Base-by-base conservation (phyloP, 2,888 invertebrate species). In the Nebria salina region DNA sequence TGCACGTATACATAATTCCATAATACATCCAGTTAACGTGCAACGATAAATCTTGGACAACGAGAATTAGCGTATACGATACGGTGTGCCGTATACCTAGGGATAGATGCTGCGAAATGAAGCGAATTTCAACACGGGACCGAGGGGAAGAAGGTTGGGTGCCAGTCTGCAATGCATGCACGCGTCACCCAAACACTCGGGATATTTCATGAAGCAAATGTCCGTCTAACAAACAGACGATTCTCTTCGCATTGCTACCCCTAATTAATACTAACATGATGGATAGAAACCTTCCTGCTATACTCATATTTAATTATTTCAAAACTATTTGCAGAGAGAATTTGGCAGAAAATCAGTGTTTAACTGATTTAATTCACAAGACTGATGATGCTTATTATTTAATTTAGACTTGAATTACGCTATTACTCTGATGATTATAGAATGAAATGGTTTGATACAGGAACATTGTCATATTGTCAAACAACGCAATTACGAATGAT, bases 1-100 rank as follows among this genome's bases (percentile, higher is more conserved):
- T 82, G 79, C 83, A 76, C 75, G 75, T 79, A 75, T 83, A 82
- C 83, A 84, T 84, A 79, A 84, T 84, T 84, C 83, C 82, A 84
- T 84, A 83, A 83, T 84, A 83, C 82, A 82, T 83, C 82, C 79
- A 82, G 83, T 82, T 83, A 84, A 83, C 82, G 82, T 82, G 75
- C 82, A 72, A 65, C 76, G 76, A 83, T 83, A 83, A 83, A 83
- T 83, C 82, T 83, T 77, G 68, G 65, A 13, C 66, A 25, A 42
- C 34, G n/a, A 65, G 78, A 73, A 78, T 78, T 78, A 78, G 78
- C 78, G 73, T 54, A 54, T 54, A 54, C 54, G 54, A 54, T 54
- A 13, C 2, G 54, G 54, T 54, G 54, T 54, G 13, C 54, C 54
- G 54, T 54, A 13, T 54, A 54, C 54, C 54, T 54, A 54, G 8